Evolutionary conservation across 2,888 invertebrate species (phyloP), one percentile per base, ranked within the genome.

Genomic region (Chironomus tentans): DNA sequence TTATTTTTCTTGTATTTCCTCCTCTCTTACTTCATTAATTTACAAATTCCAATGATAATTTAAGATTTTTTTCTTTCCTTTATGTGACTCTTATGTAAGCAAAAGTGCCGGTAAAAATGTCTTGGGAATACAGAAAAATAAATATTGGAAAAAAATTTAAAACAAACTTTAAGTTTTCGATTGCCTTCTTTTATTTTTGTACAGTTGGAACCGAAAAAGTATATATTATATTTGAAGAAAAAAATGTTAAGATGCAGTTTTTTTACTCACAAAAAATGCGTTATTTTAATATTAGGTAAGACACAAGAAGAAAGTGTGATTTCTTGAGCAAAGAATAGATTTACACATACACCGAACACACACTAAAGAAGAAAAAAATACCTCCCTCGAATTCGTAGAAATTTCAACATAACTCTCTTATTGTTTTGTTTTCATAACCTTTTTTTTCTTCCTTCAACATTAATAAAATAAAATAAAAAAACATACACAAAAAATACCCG

Each of bases 301-400:
- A 74, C 74, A 74, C 65, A 74, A 46, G 74, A 74, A 74, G 74
- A 74, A 74, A 74, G 74, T 74, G 74, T 74, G 74, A 74, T 74
- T 74, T 74, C 74, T 74, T 74, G 22, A 68, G 68, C 15, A 74
- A 74, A 74, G 74, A 74, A 74, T 46, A 74, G 74, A 74, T 74
- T 74, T 74, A 62, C 21, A 18, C 18, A 13, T 38, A 38, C 13
- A 21, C 13, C 21, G 12, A 18, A 22, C 50, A 50, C 10, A 62
- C 10, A 21, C 15, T 65, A 24, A 65, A 22, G 18, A 62, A 18
- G 12, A 47, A 47, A 56, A 50, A 73, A 70, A 73, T 74, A 74
- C 74, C 74, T 68, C 74, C 74, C 74, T 74, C 46, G 74, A 74
- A 74, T 74, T 74, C 74, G 68, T 48, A 74, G 74, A 74, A 74